Evolutionary conservation across 2,888 invertebrate species (phyloP).

Genomic region (Diabrotica balteata): DNA sequence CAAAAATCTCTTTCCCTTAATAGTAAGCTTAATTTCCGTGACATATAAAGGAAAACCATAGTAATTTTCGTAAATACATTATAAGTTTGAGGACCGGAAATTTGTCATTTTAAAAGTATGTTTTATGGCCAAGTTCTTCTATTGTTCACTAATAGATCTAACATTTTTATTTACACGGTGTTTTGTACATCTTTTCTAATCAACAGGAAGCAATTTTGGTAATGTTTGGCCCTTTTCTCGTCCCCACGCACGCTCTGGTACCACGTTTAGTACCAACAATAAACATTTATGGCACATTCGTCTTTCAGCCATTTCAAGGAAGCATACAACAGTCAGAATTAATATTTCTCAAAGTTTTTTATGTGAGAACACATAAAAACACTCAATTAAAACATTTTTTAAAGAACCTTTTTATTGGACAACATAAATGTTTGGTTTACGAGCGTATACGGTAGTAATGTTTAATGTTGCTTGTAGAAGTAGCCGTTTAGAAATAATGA

Average conservation of each 20-base stretch:
- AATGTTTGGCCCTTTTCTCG: background rate
- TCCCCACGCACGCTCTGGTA: slow-evolving; percentile 2
- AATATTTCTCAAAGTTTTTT: slow-evolving; percentile 18
- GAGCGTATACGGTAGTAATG: slow-evolving; percentile 31
- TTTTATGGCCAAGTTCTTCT: no score
- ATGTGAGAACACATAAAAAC: slow-evolving; percentile 20
- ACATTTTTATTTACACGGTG: background rate
- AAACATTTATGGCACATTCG: slow-evolving; percentile 22
- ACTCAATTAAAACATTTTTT: slow-evolving; percentile 24
- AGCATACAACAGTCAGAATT: slow-evolving; percentile 17
- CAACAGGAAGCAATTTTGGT: background rate
- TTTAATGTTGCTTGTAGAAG: slow-evolving; percentile 25
- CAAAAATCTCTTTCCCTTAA: no score
- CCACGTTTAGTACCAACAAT: slow-evolving; percentile 1
- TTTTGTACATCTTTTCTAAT: background rate
- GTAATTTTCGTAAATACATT: no score
- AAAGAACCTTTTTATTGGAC: slow-evolving; percentile 24
- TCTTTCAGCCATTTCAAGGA: slow-evolving; percentile 21
- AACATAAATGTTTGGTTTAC: slow-evolving; percentile 29
- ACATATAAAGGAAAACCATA: no score
- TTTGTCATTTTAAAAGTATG: no score
- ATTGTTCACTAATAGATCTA: no score
- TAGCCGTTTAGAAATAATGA: slow-evolving; percentile 20
- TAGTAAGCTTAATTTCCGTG: no score
- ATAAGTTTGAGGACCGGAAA: no score